These are phyloP conservation scores for Cotesia congregata DNA, from an alignment of 2,888 invertebrate species.

Conservation along the genomic window DNA sequence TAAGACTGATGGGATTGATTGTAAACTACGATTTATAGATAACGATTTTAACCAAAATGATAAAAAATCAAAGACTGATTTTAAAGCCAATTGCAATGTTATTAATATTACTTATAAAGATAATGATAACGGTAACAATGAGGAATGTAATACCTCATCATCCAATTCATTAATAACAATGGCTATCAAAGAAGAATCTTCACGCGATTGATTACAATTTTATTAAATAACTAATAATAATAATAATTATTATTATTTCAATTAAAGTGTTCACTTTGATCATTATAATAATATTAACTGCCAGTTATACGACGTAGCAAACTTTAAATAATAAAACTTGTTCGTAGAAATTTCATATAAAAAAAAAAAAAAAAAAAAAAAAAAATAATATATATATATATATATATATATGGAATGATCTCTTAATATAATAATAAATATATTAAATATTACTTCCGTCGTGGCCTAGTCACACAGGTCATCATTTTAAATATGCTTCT, in stretches of 20 bases:
- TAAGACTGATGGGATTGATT: constrained; percentile 66
- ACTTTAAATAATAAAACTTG: no score
- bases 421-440: no score
- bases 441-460: no score
- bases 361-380: no score
- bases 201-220: constrained; percentile 60
- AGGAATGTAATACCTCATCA: constrained; percentile 41
- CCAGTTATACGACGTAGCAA: background rate
- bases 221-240: background rate
- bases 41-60: constrained; percentile 55
- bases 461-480: no score
- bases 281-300: constrained; percentile 7
- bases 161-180: constrained; percentile 45
- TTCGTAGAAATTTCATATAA: no score
- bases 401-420: no score
- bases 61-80: constrained; percentile 68
- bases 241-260: no score
- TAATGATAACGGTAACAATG: constrained; percentile 55
- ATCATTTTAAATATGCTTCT: no score
- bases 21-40: constrained; percentile 60
- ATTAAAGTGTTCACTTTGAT: background rate
- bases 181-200: constrained; percentile 57
- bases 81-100: constrained; percentile 65
- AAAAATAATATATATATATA: no score
- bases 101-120: constrained; percentile 54